A percentile compares a stretch with the other conserved stretches of the same genome.
phyloP scores from a whole-genome alignment of 2,888 invertebrate species.

The Myopa tessellatipennis region DNA sequence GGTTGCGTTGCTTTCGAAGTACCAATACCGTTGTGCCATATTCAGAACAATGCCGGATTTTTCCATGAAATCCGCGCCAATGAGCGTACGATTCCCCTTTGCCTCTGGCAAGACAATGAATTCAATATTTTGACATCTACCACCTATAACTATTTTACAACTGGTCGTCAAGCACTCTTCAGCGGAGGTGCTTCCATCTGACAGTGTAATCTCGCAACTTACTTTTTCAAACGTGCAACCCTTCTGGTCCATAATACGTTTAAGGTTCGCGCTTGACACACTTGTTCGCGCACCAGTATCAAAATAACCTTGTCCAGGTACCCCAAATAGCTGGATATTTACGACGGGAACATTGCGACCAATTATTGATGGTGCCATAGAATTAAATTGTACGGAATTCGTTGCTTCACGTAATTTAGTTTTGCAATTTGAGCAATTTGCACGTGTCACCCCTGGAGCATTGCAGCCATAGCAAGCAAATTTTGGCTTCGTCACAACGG shows the following conservation, averaged over 20 bases:
- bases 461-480: neutral
- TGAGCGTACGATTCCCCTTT: too few relatives aligned
- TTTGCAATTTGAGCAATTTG: neutral
- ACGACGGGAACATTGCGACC: slow-evolving; percentile 36
- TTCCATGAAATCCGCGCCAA: too few relatives aligned
- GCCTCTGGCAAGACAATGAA: too few relatives aligned
- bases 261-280: slow-evolving; percentile 24
- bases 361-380: neutral
- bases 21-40: too few relatives aligned
- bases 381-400: too few relatives aligned
- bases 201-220: slow-evolving; percentile 6
- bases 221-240: slow-evolving; percentile 22
- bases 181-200: too few relatives aligned
- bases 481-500: neutral
- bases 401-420: too few relatives aligned
- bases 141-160: neutral
- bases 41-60: too few relatives aligned
- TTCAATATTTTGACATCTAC: too few relatives aligned
- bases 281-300: slow-evolving; percentile 43
- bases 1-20: too few relatives aligned
- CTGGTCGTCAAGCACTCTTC: too few relatives aligned
- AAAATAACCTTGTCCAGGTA: slow-evolving; percentile 44
- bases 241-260: slow-evolving; percentile 38
- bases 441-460: neutral
- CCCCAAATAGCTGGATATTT: slow-evolving; percentile 42